Base-by-base conservation (phyloP, 2,888 invertebrate genomes). In the Lepidonotus clava region DNA sequence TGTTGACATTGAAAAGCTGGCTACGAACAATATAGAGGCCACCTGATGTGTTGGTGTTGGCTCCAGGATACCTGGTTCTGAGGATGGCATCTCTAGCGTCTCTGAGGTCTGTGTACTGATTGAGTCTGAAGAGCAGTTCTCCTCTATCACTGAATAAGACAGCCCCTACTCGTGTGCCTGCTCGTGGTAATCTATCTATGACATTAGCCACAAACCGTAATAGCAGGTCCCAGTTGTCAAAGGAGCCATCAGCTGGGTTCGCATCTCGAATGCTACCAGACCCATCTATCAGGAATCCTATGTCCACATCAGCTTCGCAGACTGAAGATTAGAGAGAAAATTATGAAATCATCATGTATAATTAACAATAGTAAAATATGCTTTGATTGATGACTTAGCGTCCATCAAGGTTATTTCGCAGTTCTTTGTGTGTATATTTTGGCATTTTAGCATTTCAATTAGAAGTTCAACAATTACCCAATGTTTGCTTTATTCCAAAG, bases 281-380 rank as follows among this genome's bases (percentile, higher is more conserved):
- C 46, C 80, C 80, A 80, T 80, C 80, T 14, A 80, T 51, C n/a
- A 80, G 18, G 80, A 80, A 80, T 8, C 41, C 80, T 6, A 80
- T 28, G 41, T 80, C 80, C 0, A 80, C 28, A 41, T 80, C 46
- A 1, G 41, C 80, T 21, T 28, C 80, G 24, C 80, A 80, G 18
- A 46, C 46, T 46, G 46, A 46, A 46, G 8, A 46, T 11, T 11
- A 18, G 46, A 46, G 18, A 11, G 46, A 46, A 46, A 46, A 46
- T n/a, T n/a, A n/a, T n/a, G n/a, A n/a, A n/a, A n/a, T n/a, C n/a
- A n/a, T n/a, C n/a, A n/a, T n/a, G n/a, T n/a, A n/a, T n/a, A n/a
- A n/a, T n/a, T n/a, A n/a, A n/a, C n/a, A n/a, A n/a, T n/a, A n/a
- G n/a, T n/a, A n/a, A n/a, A n/a, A n/a, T n/a, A n/a, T n/a, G n/a